These are phyloP conservation scores for Melanocharis versteri DNA, from an alignment of 2,113 vertebrate genomes.

Conservation along the genomic window DNA sequence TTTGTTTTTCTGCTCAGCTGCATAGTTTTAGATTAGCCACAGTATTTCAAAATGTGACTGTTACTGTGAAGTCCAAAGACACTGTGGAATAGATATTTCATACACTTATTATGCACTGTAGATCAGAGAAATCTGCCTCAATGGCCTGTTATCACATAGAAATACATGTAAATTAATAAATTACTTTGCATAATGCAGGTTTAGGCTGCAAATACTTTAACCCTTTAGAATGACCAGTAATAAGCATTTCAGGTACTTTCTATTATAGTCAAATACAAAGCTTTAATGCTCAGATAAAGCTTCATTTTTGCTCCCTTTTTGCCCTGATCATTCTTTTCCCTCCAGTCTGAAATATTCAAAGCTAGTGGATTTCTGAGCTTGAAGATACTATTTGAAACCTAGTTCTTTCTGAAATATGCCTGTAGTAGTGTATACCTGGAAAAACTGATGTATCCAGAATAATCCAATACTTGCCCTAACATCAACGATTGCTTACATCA, in stretches of 20 bases:
- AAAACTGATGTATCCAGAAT: neutral
- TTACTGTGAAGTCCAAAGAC: slow-evolving; percentile 1
- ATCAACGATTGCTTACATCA: neutral
- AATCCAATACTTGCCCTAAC: neutral
- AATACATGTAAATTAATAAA: slow-evolving; percentile 36
- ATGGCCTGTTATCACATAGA: neutral
- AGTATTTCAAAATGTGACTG: slow-evolving; percentile 55
- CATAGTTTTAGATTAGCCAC: slow-evolving; percentile 55
- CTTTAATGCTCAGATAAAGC: neutral
- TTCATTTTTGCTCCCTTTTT: neutral
- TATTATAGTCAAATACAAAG: neutral
- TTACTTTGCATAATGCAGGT: neutral
- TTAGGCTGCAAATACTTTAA: neutral
- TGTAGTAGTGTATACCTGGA: neutral
- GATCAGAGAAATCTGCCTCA: slow-evolving; percentile 42
- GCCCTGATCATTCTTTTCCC: neutral
- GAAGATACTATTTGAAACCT: neutral
- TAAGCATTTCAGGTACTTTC: neutral
- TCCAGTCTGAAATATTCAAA: neutral
- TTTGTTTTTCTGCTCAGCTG: slow-evolving; percentile 66
- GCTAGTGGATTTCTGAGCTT: neutral
- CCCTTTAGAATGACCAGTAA: neutral
- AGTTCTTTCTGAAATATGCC: neutral
- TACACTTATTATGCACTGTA: neutral
- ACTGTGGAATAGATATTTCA: neutral